Conservation (phyloP, 2,888 invertebrate genomes). For the Amphipyra berbera region DNA sequence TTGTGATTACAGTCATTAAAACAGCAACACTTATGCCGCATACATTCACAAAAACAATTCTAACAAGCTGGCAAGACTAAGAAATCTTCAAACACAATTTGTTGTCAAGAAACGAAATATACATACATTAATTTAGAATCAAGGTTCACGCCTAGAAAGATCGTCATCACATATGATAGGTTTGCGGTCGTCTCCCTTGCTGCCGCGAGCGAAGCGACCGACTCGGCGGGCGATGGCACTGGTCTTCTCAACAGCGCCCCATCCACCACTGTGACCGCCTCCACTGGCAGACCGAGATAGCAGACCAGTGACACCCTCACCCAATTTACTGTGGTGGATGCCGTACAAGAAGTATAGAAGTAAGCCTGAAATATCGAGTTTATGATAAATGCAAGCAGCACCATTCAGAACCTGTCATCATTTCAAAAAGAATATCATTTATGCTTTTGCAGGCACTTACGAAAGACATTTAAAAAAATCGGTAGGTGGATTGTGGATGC, state of each 20-base stretch:
- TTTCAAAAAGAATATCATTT: too few relatives aligned
- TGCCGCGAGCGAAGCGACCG: conserved; percentile 77
- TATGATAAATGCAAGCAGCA: not conserved
- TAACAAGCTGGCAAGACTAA: conserved; percentile 35
- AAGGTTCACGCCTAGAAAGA: conserved; percentile 80
- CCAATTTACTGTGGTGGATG: conserved; percentile 95
- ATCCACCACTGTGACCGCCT: conserved; percentile 77
- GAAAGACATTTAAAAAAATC: too few relatives aligned
- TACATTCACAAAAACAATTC: conserved; percentile 26
- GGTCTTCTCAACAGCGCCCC: conserved; percentile 87
- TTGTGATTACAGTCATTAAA: conserved; percentile 24
- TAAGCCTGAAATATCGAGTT: conserved; percentile 89
- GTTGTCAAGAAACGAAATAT: not conserved
- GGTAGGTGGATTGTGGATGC: too few relatives aligned
- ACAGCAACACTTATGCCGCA: conserved; percentile 8
- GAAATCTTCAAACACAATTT: conserved; percentile 6
- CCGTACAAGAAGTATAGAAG: conserved; percentile 96
- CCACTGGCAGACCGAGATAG: conserved; percentile 81
- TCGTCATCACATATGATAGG: conserved; percentile 87
- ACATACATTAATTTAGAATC: conserved; percentile 67
- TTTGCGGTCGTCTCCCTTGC: conserved; percentile 83
- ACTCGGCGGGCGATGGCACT: conserved; percentile 81
- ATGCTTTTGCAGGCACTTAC: too few relatives aligned
- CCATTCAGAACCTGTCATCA: not conserved
- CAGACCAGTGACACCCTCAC: conserved; percentile 88